Conservation (phyloP, 2,113 vertebrate genomes). For the Ctenomys sociabilis region DNA sequence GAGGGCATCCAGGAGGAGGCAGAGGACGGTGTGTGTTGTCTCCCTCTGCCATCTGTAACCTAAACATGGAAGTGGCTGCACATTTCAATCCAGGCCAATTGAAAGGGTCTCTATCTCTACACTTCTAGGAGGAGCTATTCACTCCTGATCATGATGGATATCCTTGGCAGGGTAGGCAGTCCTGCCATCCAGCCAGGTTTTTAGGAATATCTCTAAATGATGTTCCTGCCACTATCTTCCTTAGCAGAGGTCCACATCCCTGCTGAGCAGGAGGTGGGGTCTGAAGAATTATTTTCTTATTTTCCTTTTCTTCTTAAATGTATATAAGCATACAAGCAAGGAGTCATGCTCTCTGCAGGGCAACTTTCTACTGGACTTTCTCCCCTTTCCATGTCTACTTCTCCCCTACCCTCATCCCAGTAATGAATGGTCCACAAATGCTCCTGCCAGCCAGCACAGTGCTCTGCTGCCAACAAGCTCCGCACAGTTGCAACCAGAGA, state of each 20-base stretch:
- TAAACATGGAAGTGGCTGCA: background rate
- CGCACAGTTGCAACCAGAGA: slow-evolving; percentile 65
- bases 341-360: background rate
- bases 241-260: background rate
- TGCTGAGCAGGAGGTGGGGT: background rate
- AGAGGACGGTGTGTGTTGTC: background rate
- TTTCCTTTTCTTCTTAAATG: background rate
- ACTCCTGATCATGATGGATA: background rate
- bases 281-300: background rate
- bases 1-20: background rate
- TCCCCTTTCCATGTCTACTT: background rate
- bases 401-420: background rate
- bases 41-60: background rate
- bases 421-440: background rate
- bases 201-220: background rate
- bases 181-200: background rate
- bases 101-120: background rate
- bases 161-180: background rate
- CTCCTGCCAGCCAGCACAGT: background rate
- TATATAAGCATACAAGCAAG: background rate
- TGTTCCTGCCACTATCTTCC: background rate
- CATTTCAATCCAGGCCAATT: background rate
- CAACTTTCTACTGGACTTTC: background rate
- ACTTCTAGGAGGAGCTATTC: background rate
- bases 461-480: slow-evolving; percentile 47